phyloP scores from a whole-genome alignment of 2,888 invertebrate species.

The Alcis repandata region DNA sequence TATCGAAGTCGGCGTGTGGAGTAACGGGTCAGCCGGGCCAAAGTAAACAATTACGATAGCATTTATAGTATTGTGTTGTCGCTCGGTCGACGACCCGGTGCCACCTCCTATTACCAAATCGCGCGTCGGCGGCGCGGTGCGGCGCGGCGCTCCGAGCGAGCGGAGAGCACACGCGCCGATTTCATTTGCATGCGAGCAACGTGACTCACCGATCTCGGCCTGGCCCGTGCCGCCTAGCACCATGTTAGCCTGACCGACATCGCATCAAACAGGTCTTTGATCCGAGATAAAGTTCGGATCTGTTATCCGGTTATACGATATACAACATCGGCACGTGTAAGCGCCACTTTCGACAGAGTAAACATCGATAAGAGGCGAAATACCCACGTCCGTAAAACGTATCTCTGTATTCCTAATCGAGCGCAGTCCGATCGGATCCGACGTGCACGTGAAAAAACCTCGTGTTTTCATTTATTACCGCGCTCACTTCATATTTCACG shows the following conservation, averaged over 20 bases:
- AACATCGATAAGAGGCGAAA: constrained; percentile 35
- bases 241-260: constrained; percentile 35
- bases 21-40: constrained; percentile 67
- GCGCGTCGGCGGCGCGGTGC: constrained; percentile 47
- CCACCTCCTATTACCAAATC: constrained; percentile 60
- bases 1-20: constrained; percentile 49
- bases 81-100: constrained; percentile 65
- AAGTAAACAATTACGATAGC: constrained; percentile 81
- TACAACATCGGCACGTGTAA: constrained; percentile 35
- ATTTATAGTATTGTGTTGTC: constrained; percentile 64
- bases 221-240: constrained; percentile 22
- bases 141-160: constrained; percentile 27
- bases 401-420: constrained; percentile 49
- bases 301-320: constrained; percentile 35
- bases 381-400: constrained; percentile 35
- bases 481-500: constrained; percentile 59
- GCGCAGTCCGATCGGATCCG: constrained; percentile 45
- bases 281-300: constrained; percentile 41
- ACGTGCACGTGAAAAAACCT: constrained; percentile 42
- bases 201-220: constrained; percentile 48
- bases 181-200: constrained; percentile 61
- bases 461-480: constrained; percentile 57
- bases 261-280: constrained; percentile 45
- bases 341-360: constrained; percentile 40
- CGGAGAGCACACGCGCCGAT: constrained; percentile 46